Conservation (phyloP, 2,113 vertebrate genomes). For the Gracilinanus agilis region DNA sequence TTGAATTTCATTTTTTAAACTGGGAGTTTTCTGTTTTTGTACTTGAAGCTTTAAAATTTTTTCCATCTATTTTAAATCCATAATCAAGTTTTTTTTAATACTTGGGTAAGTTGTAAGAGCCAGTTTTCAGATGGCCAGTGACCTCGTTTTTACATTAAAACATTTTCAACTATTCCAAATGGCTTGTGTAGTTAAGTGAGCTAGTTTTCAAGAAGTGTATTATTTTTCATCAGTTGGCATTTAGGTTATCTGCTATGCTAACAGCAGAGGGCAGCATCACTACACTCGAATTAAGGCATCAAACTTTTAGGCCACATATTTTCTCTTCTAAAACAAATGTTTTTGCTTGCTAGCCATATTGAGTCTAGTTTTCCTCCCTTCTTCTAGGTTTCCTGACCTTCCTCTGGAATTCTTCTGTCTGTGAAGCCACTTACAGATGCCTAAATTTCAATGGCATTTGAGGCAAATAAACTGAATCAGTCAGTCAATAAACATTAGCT, state of each 20-base stretch:
- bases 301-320: background rate
- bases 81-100: background rate
- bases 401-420: background rate
- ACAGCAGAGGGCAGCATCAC: constrained; percentile 61
- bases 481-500: background rate
- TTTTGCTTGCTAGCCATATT: background rate
- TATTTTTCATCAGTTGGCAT: background rate
- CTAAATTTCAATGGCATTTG: background rate
- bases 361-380: background rate
- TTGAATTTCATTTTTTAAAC: background rate
- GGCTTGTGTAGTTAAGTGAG: background rate
- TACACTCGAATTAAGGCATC: background rate
- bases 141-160: background rate
- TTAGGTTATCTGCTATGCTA: background rate
- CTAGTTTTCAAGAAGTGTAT: background rate
- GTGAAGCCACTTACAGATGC: background rate
- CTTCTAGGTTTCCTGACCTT: background rate
- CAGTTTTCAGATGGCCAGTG: background rate
- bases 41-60: background rate
- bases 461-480: background rate
- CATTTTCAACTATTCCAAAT: background rate
- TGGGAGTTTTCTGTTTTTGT: background rate
- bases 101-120: background rate
- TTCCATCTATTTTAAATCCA: background rate
- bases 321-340: background rate